Percentiles rank a stretch among this genome's conserved stretches.
These are phyloP conservation scores for Gobio occitaniae DNA, from an alignment of 2,797 vertebrate species.

Conservation along the genomic window DNA sequence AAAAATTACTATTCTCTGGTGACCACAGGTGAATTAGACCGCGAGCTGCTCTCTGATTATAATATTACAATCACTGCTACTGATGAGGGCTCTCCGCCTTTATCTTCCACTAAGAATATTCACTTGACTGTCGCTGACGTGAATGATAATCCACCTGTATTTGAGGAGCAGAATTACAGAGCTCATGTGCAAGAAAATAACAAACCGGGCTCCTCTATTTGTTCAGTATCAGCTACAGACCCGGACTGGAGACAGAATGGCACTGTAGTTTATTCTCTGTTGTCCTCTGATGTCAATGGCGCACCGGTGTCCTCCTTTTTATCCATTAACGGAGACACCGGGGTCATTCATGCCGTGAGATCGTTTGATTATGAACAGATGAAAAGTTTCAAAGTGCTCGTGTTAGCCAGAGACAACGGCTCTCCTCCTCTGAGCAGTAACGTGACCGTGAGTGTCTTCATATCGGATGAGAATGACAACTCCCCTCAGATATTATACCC, in stretches of 20 bases:
- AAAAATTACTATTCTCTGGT: constrained; percentile 61
- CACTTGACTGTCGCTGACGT: no score
- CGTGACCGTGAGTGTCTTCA: no score
- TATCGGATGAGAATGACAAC: no score
- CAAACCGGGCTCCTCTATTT: constrained; percentile 67
- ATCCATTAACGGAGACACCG: constrained; percentile 48
- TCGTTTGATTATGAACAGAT: background rate
- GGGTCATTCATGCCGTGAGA: constrained; percentile 62
- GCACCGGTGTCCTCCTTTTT: constrained; percentile 1
- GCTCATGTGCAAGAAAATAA: constrained; percentile 17
- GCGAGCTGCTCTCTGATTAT: constrained; percentile 68
- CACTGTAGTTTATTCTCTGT: constrained; percentile 61
- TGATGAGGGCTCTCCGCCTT: constrained; percentile 69
- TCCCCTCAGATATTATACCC: no score
- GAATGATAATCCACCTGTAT: no score
- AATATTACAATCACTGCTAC: constrained; percentile 70
- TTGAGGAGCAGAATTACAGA: no score
- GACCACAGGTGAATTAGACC: constrained; percentile 62
- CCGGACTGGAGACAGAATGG: constrained; percentile 76
- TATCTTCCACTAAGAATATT: constrained; percentile 35
- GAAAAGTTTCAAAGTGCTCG: constrained; percentile 47
- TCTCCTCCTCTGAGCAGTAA: no score
- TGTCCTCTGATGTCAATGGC: constrained; percentile 58
- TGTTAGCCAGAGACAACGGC: background rate
- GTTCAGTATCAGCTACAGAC: constrained; percentile 70